Evolutionary conservation across 2,888 invertebrate species (phyloP).

Genomic region (Cyaniris semiargus): DNA sequence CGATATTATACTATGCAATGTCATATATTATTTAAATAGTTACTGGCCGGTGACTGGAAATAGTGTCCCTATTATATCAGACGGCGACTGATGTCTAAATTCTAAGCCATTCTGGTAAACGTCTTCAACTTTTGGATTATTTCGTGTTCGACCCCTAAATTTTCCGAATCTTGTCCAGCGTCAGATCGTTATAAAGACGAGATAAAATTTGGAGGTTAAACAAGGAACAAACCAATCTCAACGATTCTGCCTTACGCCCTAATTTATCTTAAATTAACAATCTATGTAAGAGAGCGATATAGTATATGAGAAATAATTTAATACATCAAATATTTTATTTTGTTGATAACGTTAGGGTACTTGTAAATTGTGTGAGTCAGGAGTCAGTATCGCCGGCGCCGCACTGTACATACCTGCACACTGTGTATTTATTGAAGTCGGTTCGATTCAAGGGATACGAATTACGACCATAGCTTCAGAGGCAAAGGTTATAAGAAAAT

Average conservation of each 20-base stretch:
- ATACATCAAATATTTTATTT: conserved; percentile 70
- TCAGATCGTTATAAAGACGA: neutral
- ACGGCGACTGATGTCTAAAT: neutral
- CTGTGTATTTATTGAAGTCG: conserved; percentile 59
- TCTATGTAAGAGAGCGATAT: conserved; percentile 39
- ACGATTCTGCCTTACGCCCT: neutral
- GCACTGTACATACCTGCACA: conserved; percentile 71
- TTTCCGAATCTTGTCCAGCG: neutral
- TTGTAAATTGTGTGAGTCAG: conserved; percentile 38
- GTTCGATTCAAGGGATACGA: conserved; percentile 58
- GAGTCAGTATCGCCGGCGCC: conserved; percentile 35
- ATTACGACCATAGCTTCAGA: conserved; percentile 61
- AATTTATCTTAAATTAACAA: conserved; percentile 41
- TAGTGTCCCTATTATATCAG: conserved; percentile 53
- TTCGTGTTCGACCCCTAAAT: neutral
- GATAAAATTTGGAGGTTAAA: neutral
- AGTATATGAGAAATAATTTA: conserved; percentile 70
- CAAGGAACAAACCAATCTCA: neutral
- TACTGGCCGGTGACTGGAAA: conserved; percentile 45
- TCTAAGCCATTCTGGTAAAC: neutral
- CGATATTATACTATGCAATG: conserved; percentile 77
- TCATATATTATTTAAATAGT: conserved; percentile 73
- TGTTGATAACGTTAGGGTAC: conserved; percentile 44
- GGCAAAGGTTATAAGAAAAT: conserved; percentile 50
- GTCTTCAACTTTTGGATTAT: neutral